phyloP scores from a whole-genome alignment of 2,113 vertebrate genomes.

The Podilymbus podiceps region DNA sequence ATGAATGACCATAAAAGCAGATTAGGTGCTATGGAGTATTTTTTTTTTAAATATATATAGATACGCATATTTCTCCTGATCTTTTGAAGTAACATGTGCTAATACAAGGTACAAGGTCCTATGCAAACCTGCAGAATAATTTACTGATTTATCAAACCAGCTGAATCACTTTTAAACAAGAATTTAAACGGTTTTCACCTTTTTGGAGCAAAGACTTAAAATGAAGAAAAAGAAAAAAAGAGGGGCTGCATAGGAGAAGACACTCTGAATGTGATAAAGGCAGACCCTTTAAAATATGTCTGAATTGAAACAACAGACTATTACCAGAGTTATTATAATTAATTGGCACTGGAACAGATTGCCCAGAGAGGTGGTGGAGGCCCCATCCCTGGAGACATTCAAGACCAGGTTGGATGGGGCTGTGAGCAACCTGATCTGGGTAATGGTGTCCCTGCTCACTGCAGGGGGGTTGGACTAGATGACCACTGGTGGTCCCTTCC shows the following conservation, averaged over 20 bases:
- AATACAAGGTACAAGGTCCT: background rate
- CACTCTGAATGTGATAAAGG: background rate
- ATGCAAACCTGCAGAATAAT: background rate
- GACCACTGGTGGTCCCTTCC: too few species aligned
- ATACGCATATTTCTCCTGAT: background rate
- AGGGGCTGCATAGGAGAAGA: background rate
- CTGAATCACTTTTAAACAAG: background rate
- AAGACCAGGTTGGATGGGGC: too few species aligned
- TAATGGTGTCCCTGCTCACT: too few species aligned
- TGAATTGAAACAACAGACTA: background rate
- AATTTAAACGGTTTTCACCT: background rate
- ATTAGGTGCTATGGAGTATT: background rate
- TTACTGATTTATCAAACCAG: background rate
- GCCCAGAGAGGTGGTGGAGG: too few species aligned
- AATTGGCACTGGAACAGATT: too few species aligned
- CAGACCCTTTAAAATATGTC: background rate
- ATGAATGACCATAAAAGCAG: background rate
- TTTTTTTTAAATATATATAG: background rate
- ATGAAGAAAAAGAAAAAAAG: background rate
- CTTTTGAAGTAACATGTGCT: background rate
- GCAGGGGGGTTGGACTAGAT: too few species aligned
- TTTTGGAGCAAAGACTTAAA: background rate
- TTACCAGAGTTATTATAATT: background rate
- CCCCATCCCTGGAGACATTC: too few species aligned
- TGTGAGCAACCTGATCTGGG: too few species aligned